Evolutionary conservation across 2,797 vertebrate genomes (phyloP).

Genomic region (Esox masquinongy): DNA sequence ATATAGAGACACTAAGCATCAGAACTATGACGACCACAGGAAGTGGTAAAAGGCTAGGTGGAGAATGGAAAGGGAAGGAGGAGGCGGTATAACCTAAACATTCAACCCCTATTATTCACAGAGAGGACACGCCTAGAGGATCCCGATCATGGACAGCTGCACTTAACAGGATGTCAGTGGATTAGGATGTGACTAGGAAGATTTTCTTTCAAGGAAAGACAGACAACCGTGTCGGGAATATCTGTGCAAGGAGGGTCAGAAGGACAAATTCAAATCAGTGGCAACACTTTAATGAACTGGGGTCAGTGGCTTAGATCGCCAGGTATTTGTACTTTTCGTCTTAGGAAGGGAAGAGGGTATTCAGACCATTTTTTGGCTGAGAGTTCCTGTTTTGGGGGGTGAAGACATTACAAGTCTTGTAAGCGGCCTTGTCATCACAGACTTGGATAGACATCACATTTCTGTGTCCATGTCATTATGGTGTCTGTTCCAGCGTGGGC

Average conservation of each 20-base stretch:
- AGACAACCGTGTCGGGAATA: too few species aligned
- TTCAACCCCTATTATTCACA: too few species aligned
- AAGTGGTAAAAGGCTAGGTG: neutral
- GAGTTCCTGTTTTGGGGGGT: neutral
- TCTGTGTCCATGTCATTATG: too few species aligned
- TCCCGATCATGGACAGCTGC: neutral
- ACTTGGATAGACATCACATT: too few species aligned
- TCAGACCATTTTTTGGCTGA: neutral
- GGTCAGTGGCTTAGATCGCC: too few species aligned
- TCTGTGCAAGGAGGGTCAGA: too few species aligned
- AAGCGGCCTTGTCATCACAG: neutral
- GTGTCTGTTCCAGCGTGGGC: too few species aligned
- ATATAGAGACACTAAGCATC: neutral
- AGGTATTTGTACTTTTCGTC: neutral
- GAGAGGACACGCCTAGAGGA: too few species aligned
- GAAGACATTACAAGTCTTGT: neutral
- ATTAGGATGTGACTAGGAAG: neutral
- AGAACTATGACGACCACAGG: neutral
- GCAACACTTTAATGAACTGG: too few species aligned
- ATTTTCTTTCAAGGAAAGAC: too few species aligned
- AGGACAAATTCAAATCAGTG: too few species aligned
- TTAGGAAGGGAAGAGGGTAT: neutral
- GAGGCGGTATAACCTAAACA: neutral
- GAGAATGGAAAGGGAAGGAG: neutral
- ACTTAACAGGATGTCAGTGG: neutral